Base-by-base conservation (phyloP, 2,797 vertebrate genomes). In the Rallus crepitans region DNA sequence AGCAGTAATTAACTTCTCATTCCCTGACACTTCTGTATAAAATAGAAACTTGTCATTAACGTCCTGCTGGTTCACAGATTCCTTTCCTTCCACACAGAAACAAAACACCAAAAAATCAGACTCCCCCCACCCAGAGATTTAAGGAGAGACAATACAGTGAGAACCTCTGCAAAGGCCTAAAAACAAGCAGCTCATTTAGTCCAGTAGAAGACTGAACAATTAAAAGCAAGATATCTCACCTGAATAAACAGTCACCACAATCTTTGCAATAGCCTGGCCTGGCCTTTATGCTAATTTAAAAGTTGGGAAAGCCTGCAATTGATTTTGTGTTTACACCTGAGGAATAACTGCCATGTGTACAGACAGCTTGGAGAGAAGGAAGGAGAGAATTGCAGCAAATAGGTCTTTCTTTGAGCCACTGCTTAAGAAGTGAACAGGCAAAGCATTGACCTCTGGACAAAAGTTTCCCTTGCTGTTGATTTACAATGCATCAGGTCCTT, bases 261-360 rank as follows among this genome's bases (percentile, higher is more conserved):
- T 23, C 65, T 57, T 30, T 19, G 37, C 15, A 30, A 7, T 8
- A 19, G 6, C 9, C 24, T 39, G 50, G 15, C 3, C 19, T 31
- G 42, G 12, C 2, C 21, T 40, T 53, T 4, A 2, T 6, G 53
- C 2, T 39, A 6, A 17, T 76, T n/a, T 15, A 23, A 59, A 81
- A 81, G 21, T 16, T 64, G 48, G 8, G 69, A 52, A 47, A 72
- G 64, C 9, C 48, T 70, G 16, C 11, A 52, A 15, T 2, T 4
- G 15, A 17, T 47, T 80, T 80, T 42, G 12, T 1, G 0, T 57
- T 60, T 50, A 11, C 40, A 60, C 5, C 21, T 31, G 24, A 23
- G 56, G 8, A 75, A 30, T 40, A 57, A 6, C 3, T 27, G 11
- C 7, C 4, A 0, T 5, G 15, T 13, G 10, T 7, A 15, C 6